Percentiles rank a stretch among this genome's conserved stretches.
Conservation (phyloP, 2,113 vertebrate genomes). For the Tringa solitaria region DNA sequence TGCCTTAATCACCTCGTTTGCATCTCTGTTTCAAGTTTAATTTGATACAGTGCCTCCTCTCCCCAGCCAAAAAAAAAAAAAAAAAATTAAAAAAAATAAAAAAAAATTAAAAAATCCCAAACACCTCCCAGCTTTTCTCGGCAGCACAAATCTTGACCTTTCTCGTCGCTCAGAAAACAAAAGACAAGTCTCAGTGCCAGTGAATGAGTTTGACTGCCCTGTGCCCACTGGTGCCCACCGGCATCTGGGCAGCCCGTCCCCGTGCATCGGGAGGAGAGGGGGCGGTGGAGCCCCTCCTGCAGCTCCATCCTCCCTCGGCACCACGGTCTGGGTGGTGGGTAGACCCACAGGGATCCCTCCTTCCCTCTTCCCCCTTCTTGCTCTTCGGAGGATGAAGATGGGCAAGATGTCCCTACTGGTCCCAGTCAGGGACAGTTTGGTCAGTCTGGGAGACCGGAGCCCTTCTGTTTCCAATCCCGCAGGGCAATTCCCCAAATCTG, state of each 20-base stretch:
- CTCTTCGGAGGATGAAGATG: not conserved
- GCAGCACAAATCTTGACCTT: not conserved
- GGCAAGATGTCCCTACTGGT: not conserved
- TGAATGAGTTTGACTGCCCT: rapidly evolving
- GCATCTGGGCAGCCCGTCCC: not conserved
- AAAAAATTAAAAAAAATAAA: not conserved
- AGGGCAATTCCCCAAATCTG: not conserved
- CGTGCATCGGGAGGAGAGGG: rapidly evolving
- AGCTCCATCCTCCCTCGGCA: not conserved
- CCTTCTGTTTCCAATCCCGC: not conserved
- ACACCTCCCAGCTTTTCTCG: not conserved
- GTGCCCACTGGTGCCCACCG: rapidly evolving
- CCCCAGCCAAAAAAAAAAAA: not conserved
- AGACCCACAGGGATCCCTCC: rapidly evolving
- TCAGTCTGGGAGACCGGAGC: not conserved
- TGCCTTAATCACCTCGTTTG: constrained; percentile 6
- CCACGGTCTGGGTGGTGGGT: rapidly evolving
- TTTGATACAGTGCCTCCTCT: not conserved
- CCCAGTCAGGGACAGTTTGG: not conserved
- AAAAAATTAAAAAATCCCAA: not conserved
- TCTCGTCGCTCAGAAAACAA: not conserved
- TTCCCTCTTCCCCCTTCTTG: not conserved
- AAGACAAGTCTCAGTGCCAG: not conserved
- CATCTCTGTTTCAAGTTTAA: constrained; percentile 23
- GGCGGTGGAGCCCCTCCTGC: rapidly evolving